Evolutionary conservation across 2,888 invertebrate genomes (phyloP).

Genomic region (Drosophila nr. perissopoda): DNA sequence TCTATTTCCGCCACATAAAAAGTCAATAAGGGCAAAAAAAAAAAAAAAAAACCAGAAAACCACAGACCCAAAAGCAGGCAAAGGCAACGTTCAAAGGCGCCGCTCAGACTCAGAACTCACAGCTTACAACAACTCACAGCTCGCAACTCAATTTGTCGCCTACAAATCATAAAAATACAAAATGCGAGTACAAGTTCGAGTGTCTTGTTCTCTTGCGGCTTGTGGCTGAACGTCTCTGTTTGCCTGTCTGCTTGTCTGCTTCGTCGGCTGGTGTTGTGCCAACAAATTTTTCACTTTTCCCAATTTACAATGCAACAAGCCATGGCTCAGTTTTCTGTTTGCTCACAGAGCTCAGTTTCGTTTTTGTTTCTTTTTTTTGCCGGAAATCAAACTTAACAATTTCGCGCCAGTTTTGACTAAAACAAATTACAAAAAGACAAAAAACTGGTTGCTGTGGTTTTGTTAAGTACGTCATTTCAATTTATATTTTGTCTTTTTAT

Average conservation of each 20-base stretch:
- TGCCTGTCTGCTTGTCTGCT: conserved; percentile 16
- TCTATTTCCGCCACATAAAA: conserved; percentile 73
- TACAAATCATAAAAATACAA: conserved; percentile 75
- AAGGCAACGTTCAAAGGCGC: conserved; percentile 50
- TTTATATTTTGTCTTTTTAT: conserved; percentile 3
- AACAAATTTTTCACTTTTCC: conserved; percentile 76
- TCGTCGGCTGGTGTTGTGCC: conserved; percentile 31
- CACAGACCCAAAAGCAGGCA: conserved; percentile 33
- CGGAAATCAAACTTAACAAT: conserved; percentile 67
- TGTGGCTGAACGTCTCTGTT: conserved; percentile 22
- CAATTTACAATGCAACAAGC: conserved; percentile 29
- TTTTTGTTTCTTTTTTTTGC: conserved; percentile 28
- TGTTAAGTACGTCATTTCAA: conserved; percentile 54
- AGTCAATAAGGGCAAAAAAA: conserved; percentile 58
- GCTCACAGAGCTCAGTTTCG: conserved; percentile 30
- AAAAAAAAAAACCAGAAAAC: conserved; percentile 45
- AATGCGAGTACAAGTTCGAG: conserved; percentile 25
- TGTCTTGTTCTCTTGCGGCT: conserved; percentile 32
- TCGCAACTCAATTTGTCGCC: conserved; percentile 79
- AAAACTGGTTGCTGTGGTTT: conserved; percentile 25
- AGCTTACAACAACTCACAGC: conserved; percentile 20
- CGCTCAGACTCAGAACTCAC: conserved; percentile 30
- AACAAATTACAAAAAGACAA: conserved; percentile 1
- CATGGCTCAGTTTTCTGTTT: conserved; percentile 42
- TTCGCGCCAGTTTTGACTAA: conserved; percentile 31